A percentile compares a stretch with the other conserved stretches of the same genome.
Evolutionary conservation across 2,888 invertebrate genomes (phyloP).

Genomic region (Sipunculus nudus): DNA sequence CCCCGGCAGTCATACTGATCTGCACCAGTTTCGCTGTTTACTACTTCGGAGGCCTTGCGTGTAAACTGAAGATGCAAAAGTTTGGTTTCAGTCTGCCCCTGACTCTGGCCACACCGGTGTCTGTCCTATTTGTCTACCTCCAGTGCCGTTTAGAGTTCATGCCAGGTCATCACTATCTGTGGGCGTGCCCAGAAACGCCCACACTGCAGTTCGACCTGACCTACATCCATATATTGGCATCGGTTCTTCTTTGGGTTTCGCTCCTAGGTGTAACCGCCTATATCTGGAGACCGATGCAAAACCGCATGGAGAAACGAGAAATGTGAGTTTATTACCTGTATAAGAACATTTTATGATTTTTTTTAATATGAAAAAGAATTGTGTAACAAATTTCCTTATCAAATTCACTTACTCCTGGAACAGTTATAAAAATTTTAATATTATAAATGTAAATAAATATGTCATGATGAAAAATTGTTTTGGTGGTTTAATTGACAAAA

Average conservation of each 20-base stretch:
- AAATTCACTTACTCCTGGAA: too few species aligned
- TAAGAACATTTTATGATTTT: too few species aligned
- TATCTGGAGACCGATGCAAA: constrained; percentile 58
- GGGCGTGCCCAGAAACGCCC: background rate
- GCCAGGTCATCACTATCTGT: constrained; percentile 9
- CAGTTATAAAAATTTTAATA: too few species aligned
- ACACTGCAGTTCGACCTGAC: constrained; percentile 21
- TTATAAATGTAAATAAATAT: too few species aligned
- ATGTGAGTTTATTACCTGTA: constrained; percentile 48
- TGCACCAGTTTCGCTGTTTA: constrained; percentile 41
- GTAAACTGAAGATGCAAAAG: constrained; percentile 69
- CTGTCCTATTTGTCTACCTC: constrained; percentile 16
- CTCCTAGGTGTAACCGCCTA: constrained; percentile 57
- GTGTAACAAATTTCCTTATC: too few species aligned
- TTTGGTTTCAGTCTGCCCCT: constrained; percentile 68
- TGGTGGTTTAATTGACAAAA: too few species aligned
- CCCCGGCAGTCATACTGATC: background rate
- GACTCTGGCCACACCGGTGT: constrained; percentile 61
- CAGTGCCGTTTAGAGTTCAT: constrained; percentile 20
- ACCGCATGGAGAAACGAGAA: constrained; percentile 57
- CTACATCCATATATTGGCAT: constrained; percentile 43
- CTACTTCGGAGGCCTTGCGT: constrained; percentile 69
- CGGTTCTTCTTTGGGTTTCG: constrained; percentile 56
- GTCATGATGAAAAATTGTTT: too few species aligned
- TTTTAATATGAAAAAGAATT: too few species aligned